Evolutionary conservation across 2,888 invertebrate genomes (phyloP).

Genomic region (Xiphydria camelus): DNA sequence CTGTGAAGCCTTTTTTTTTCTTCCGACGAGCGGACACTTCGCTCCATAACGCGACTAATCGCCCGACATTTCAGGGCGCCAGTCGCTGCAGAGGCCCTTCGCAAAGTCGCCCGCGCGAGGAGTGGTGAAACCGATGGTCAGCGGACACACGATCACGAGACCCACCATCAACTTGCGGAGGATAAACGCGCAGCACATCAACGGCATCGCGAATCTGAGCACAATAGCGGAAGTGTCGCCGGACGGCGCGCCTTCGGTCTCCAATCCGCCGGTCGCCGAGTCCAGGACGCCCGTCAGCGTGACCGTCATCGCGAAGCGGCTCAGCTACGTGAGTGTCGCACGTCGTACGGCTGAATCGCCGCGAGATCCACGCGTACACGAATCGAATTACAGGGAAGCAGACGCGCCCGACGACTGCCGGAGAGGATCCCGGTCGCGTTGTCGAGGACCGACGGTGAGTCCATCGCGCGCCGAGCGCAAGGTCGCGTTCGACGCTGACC

Average conservation of each 20-base stretch:
- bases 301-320: slow-evolving; percentile 1
- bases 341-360: too few relatives aligned
- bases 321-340: slow-evolving; percentile 33
- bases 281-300: background rate
- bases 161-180: slow-evolving; percentile 53
- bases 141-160: slow-evolving; percentile 53
- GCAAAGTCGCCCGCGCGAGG: slow-evolving; percentile 49
- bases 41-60: too few relatives aligned
- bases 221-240: slow-evolving; percentile 44
- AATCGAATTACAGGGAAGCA: slow-evolving; percentile 36
- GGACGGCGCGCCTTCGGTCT: too few relatives aligned
- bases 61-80: too few relatives aligned
- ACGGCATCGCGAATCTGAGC: slow-evolving; percentile 36
- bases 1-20: too few relatives aligned
- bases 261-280: slow-evolving; percentile 15
- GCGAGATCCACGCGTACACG: too few relatives aligned
- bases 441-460: slow-evolving; percentile 38
- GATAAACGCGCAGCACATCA: slow-evolving; percentile 45
- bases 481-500: too few relatives aligned
- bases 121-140: slow-evolving; percentile 54
- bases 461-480: too few relatives aligned
- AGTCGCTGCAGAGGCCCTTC: too few relatives aligned
- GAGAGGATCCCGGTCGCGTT: slow-evolving; percentile 36
- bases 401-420: slow-evolving; percentile 34
- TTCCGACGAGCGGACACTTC: too few relatives aligned